phyloP scores from a whole-genome alignment of 2,888 invertebrate genomes.

The Noctua janthina region DNA sequence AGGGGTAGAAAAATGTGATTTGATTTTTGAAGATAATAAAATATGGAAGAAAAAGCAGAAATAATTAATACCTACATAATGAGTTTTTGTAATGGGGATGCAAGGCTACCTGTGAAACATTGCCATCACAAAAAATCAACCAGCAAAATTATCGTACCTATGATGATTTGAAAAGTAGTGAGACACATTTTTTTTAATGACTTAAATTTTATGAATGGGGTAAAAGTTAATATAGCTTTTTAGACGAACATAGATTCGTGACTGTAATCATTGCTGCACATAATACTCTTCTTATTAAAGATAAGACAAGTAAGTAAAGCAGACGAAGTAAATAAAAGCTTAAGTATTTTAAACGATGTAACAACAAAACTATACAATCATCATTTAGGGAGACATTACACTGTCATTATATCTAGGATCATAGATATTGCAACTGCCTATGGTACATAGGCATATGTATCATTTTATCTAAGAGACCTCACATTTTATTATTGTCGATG shows the following conservation, averaged over 20 bases:
- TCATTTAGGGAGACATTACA: neutral
- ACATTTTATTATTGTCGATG: neutral
- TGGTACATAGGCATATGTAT: neutral
- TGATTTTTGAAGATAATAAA: neutral
- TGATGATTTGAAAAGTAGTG: neutral
- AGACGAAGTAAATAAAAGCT: neutral
- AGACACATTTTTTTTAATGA: neutral
- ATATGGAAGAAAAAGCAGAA: neutral
- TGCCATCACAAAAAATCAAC: neutral
- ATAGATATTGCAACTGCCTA: neutral
- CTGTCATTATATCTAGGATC: neutral
- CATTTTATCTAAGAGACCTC: neutral
- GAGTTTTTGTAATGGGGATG: neutral
- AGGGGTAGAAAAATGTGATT: neutral
- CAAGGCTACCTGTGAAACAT: neutral
- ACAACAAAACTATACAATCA: neutral
- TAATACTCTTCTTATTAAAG: conserved; percentile 8
- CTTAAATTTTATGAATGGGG: no score
- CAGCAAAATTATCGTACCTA: neutral
- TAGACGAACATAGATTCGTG: conserved; percentile 7
- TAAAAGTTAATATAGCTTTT: neutral
- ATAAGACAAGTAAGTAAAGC: neutral
- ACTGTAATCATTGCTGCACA: neutral
- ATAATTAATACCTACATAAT: no score
- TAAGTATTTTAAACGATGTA: neutral